Evolutionary conservation across 2,113 vertebrate species (phyloP), one percentile per base, ranked within the genome.

Genomic region (Phalacrocorax brasilianus): DNA sequence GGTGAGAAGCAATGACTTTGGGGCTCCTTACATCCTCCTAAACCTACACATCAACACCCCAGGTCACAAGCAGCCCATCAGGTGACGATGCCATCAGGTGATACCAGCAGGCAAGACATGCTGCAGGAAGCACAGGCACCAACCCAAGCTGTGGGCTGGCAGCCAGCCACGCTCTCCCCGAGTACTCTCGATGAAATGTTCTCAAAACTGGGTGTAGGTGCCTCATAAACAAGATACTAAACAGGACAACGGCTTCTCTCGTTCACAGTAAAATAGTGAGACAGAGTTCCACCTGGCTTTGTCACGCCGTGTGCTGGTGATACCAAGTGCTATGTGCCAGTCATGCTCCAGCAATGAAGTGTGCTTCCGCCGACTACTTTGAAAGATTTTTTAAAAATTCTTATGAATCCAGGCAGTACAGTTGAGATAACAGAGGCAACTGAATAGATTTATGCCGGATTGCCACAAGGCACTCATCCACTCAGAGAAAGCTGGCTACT

Each of bases 11-110:
- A 52, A 40, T 0, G 2, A 65, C 42, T 61, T 44, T 2, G 2
- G 38, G 40, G 45, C 35, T 91, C 50, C 55, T 84, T 38, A n/a
- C 5, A 0, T 35, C 33, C 63, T 85, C 50, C 76, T 40, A 49
- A 55, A 56, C 23, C 49, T 47, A 14, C 62, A 68, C 17, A 53
- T 27, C 35, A 84, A 22, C 24, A 21, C 5, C 6, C 13, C 0
- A 0, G 56, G n/a, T 38, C 16, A 55, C 0, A 0, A 45, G 58
- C 16, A 45, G 35, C 50, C 67, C 0, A 0, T 3, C 1, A 5
- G 35, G 32, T 61, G 44, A 35, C 0, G 5, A 18, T 22, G 53
- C 22, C 18, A 23, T 38, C 63, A 30, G 77, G 50, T 8, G 30
- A 44, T 63, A 59, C 35, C 7, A 5, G 59, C 79, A 72, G 70